Conservation (phyloP, 2,888 invertebrate genomes). For the Habrosyne pyritoides region DNA sequence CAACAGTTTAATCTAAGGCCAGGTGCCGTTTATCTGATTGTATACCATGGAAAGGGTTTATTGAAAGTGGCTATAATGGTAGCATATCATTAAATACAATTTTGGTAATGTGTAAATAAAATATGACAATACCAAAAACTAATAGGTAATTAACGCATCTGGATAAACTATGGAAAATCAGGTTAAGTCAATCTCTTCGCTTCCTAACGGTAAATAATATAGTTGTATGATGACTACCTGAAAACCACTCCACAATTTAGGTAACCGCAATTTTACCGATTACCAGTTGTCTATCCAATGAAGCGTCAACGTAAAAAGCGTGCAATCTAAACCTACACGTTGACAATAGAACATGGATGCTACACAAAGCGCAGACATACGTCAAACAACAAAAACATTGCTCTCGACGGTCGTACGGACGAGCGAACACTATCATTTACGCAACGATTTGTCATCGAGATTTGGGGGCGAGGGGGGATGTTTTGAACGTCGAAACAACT, state of each 20-base stretch:
- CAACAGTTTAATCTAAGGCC: slow-evolving; percentile 69
- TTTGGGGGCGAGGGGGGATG: slow-evolving; percentile 55
- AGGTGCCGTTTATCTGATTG: slow-evolving; percentile 80
- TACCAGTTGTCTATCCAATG: slow-evolving; percentile 37
- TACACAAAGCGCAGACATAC: slow-evolving; percentile 70
- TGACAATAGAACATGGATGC: slow-evolving; percentile 54
- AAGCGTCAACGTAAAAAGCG: slow-evolving; percentile 53
- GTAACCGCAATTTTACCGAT: slow-evolving; percentile 16
- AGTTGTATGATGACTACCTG: too few relatives aligned
- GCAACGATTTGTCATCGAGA: slow-evolving; percentile 81
- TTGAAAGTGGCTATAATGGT: slow-evolving; percentile 29
- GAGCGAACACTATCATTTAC: slow-evolving; percentile 79
- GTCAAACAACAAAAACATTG: slow-evolving; percentile 80
- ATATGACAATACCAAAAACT: slow-evolving; percentile 29
- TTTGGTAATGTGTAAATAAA: slow-evolving; percentile 16
- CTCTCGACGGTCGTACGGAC: slow-evolving; percentile 54
- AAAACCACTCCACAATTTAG: neutral
- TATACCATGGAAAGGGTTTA: slow-evolving; percentile 70
- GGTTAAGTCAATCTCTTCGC: neutral
- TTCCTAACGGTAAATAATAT: too few relatives aligned
- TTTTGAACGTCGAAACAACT: slow-evolving; percentile 49
- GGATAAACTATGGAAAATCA: neutral
- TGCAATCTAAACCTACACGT: slow-evolving; percentile 42
- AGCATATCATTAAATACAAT: slow-evolving; percentile 35
- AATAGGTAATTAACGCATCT: slow-evolving; percentile 16